A percentile compares a stretch with the other conserved stretches of the same genome.
Conservation (phyloP, 2,113 vertebrate species). For the Bufo bufo region DNA sequence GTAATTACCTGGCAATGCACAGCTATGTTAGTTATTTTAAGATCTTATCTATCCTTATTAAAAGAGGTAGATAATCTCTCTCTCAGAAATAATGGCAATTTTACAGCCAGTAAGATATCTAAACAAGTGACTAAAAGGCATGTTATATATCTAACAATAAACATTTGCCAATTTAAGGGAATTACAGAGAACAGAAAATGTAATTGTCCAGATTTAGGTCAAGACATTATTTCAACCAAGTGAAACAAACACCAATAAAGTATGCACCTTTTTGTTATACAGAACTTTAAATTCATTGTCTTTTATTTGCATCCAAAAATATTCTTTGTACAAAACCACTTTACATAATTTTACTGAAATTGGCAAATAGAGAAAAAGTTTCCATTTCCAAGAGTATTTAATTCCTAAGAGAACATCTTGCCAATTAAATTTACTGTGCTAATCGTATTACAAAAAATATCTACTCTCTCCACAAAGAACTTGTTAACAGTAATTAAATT, state of each 20-base stretch:
- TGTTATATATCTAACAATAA: background rate
- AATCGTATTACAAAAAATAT: slow-evolving; percentile 72
- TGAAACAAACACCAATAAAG: background rate
- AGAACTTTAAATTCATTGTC: slow-evolving; percentile 4
- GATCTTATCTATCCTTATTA: background rate
- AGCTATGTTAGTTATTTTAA: background rate
- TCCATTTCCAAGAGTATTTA: slow-evolving; percentile 62
- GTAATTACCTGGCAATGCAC: background rate
- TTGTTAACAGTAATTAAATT: slow-evolving; percentile 78
- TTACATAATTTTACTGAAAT: slow-evolving; percentile 62
- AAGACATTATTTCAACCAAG: background rate
- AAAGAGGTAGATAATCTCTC: background rate
- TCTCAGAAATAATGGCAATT: slow-evolving; percentile 5
- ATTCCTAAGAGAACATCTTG: slow-evolving; percentile 70
- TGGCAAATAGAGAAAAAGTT: slow-evolving; percentile 63
- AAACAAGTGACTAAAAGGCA: background rate
- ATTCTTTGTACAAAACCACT: slow-evolving; percentile 8
- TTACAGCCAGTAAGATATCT: background rate
- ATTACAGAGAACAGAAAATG: background rate
- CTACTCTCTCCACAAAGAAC: slow-evolving; percentile 71
- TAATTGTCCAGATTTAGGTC: background rate
- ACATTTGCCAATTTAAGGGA: background rate
- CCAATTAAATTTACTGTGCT: slow-evolving; percentile 75
- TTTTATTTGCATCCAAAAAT: slow-evolving; percentile 8
- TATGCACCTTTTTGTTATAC: background rate